Conservation (phyloP, 2,888 invertebrate species). For the Pemphredon lugubris region DNA sequence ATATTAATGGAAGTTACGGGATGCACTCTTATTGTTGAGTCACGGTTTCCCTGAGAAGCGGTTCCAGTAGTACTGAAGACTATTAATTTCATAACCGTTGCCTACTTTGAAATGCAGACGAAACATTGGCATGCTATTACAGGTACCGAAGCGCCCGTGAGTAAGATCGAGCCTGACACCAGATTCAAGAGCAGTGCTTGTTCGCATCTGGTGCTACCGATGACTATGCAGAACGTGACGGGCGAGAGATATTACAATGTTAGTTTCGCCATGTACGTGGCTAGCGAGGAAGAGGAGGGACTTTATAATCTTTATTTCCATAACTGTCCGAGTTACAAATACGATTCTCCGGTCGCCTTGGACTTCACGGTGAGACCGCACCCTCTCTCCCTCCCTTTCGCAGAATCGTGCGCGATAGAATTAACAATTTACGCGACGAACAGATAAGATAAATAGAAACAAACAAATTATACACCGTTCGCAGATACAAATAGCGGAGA, state of each 20-base stretch:
- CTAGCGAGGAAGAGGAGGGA: slow-evolving; percentile 91
- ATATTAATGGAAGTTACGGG: too few species aligned
- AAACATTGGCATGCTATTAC: too few species aligned
- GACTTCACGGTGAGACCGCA: slow-evolving; percentile 87
- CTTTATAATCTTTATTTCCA: slow-evolving; percentile 97
- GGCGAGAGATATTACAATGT: slow-evolving; percentile 85
- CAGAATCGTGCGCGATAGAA: too few species aligned
- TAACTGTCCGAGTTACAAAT: slow-evolving; percentile 90
- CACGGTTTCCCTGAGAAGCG: too few species aligned
- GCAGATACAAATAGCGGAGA: slow-evolving; percentile 93
- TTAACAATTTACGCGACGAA: too few species aligned
- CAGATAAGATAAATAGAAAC: too few species aligned
- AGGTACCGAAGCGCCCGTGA: too few species aligned
- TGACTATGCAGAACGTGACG: slow-evolving; percentile 82
- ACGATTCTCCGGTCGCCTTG: slow-evolving; percentile 82
- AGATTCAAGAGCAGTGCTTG: slow-evolving; percentile 59
- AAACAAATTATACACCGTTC: neutral
- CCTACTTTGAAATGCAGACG: too few species aligned
- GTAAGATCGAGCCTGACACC: slow-evolving; percentile 29
- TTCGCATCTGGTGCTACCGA: slow-evolving; percentile 82
- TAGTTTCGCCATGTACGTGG: slow-evolving; percentile 90
- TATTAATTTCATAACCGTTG: too few species aligned
- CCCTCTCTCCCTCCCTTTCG: too few species aligned
- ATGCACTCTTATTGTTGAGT: too few species aligned
- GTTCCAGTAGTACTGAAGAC: too few species aligned